Conservation (phyloP, 2,797 vertebrate genomes). For the Heterohyrax brucei region DNA sequence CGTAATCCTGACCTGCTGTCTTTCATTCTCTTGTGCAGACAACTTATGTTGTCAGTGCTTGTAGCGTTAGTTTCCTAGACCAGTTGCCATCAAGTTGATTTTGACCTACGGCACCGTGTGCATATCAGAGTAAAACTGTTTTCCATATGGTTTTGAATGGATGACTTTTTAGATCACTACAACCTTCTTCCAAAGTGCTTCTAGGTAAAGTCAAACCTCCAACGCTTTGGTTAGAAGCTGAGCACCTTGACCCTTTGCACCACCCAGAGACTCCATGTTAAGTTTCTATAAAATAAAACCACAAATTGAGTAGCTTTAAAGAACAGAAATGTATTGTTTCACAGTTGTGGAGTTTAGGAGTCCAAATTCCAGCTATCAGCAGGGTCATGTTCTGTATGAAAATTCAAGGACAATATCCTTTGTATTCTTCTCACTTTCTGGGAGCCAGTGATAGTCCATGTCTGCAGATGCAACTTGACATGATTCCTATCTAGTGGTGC, state of each 20-base stretch:
- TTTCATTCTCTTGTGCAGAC: not conserved
- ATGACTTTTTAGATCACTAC: not conserved
- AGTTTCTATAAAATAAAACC: not conserved
- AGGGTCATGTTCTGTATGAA: not conserved
- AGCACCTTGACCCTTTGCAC: not conserved
- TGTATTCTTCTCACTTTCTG: too few species aligned
- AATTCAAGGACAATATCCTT: not conserved
- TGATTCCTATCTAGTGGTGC: not conserved
- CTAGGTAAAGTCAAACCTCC: not conserved
- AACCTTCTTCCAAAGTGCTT: not conserved
- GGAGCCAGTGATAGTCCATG: not conserved
- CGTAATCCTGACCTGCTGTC: not conserved
- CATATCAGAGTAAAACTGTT: not conserved
- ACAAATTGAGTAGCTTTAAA: not conserved
- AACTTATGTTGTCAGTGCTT: not conserved
- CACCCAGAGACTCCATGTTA: not conserved
- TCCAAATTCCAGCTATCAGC: not conserved
- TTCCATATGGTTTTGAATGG: not conserved
- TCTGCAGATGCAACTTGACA: not conserved
- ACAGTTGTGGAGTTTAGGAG: not conserved
- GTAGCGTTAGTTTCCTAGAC: not conserved
- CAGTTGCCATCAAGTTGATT: not conserved
- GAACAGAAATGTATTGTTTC: too few species aligned
- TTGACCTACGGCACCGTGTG: too few species aligned
- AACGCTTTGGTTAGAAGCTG: not conserved